Base-by-base conservation (phyloP, 2,797 vertebrate species). In the Botia kubotai region DNA sequence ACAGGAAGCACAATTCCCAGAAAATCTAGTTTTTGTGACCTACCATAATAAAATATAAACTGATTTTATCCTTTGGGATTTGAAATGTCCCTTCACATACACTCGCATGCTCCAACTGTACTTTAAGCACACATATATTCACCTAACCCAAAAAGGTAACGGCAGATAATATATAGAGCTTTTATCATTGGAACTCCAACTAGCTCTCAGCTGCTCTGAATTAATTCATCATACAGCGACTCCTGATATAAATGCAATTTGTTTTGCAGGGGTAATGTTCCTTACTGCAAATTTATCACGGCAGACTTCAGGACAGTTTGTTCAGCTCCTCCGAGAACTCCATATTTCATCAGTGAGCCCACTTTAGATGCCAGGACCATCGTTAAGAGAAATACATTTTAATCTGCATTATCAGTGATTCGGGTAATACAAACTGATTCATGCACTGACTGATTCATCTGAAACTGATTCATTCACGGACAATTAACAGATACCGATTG, bases 231-330 rank as follows among this genome's bases (percentile, higher is more conserved):
- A 88, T 81, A 72, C 78, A 62, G 77, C 70, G 82, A 75, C 73
- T 84, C 85, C 77, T 82, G 77, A 87, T 87, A 75, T 86, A 86
- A 88, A 86, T 83, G 84, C 84, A 86, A 87, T 89, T 87, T 88
- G 84, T 89, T 89, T 86, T 89, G 87, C 80, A 29, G 80, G 48
- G 87, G 85, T 88, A 87, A 89, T 88, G 86, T 88, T 87, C 87
- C 87, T 84, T 85, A 62, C 70, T 71, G 65, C 82, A 70, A 85
- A 87, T 88, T 87, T 75, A 88, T 90, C 88, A 88, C 10, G 8
- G 63, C 55, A 71, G 82, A 81, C 84, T 84, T 84, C 75, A 77
- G 73, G 77, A 74, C 43, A 83, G 83, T 89, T 87, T 87, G 78
- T 87, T 87, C 87, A 88, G 83, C 82, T 83, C 75, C 82, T 87